Evolutionary conservation across 2,797 vertebrate species (phyloP).

Genomic region (Lophotriccus pileatus): DNA sequence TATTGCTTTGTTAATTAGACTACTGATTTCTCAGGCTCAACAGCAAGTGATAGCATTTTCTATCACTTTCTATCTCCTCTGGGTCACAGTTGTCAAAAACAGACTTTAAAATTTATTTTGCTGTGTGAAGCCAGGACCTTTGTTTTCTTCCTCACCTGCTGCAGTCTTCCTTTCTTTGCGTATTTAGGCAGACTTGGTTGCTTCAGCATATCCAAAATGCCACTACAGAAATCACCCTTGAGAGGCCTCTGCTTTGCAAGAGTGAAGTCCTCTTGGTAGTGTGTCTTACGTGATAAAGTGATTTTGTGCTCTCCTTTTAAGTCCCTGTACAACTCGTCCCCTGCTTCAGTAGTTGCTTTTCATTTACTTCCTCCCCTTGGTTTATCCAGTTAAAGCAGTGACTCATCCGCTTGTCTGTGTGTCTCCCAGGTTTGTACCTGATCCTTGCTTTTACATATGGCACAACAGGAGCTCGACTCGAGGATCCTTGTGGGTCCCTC

Average conservation of each 20-base stretch:
- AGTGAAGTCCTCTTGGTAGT: not conserved
- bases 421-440: not conserved
- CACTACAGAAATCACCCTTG: not conserved
- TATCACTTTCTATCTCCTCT: not conserved
- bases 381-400: not conserved
- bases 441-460: not conserved
- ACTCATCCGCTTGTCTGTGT: rapidly evolving
- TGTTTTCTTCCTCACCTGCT: not conserved
- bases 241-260: not conserved
- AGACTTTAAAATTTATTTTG: not conserved
- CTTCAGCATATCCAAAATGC: not conserved
- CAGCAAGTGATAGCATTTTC: not conserved
- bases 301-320: not conserved
- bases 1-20: not conserved
- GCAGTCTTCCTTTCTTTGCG: not conserved
- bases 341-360: not conserved
- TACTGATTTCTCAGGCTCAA: not conserved
- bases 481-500: not conserved
- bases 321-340: not conserved
- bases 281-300: not conserved
- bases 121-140: not conserved
- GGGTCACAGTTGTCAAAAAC: not conserved
- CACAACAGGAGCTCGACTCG: rapidly evolving
- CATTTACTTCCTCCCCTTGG: not conserved
- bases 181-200: not conserved